Percentiles rank a stretch among this genome's conserved stretches.
Evolutionary conservation across 2,797 vertebrate species (phyloP).

Genomic region (Echiichthys vipera): DNA sequence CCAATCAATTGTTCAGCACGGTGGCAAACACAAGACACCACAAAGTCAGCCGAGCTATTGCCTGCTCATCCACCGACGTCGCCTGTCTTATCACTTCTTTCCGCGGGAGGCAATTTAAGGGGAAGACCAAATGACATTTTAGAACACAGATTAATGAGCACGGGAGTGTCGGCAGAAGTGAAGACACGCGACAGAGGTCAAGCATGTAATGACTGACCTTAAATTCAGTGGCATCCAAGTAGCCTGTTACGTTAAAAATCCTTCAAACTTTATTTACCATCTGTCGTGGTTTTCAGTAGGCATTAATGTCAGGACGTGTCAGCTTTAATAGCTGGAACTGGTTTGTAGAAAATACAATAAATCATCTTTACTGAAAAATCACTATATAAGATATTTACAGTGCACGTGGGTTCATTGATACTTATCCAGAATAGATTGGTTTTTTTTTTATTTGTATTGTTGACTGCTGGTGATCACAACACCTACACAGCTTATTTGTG

Average conservation of each 20-base stretch:
- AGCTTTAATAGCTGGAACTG: neutral
- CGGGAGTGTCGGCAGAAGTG: constrained; percentile 34
- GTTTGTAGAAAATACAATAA: neutral
- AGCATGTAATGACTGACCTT: constrained; percentile 60
- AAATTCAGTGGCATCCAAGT: constrained; percentile 28
- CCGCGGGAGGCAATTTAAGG: neutral
- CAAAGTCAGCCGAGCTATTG: constrained; percentile 49
- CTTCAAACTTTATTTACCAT: constrained; percentile 39
- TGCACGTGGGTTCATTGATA: neutral
- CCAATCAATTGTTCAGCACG: constrained; percentile 58
- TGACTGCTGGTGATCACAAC: neutral
- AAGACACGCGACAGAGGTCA: constrained; percentile 54
- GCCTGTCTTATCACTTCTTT: constrained; percentile 34
- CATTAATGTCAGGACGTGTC: constrained; percentile 1
- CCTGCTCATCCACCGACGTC: constrained; percentile 51
- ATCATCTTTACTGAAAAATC: neutral
- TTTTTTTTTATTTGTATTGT: neutral
- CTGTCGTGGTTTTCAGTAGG: neutral
- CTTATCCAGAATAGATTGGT: neutral
- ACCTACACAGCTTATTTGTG: neutral
- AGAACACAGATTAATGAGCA: constrained; percentile 69
- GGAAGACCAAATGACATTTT: constrained; percentile 57
- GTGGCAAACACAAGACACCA: constrained; percentile 32
- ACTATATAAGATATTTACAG: neutral
- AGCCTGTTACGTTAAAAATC: constrained; percentile 13